Evolutionary conservation across 2,797 vertebrate species (phyloP).

Genomic region (Melanitta fusca): DNA sequence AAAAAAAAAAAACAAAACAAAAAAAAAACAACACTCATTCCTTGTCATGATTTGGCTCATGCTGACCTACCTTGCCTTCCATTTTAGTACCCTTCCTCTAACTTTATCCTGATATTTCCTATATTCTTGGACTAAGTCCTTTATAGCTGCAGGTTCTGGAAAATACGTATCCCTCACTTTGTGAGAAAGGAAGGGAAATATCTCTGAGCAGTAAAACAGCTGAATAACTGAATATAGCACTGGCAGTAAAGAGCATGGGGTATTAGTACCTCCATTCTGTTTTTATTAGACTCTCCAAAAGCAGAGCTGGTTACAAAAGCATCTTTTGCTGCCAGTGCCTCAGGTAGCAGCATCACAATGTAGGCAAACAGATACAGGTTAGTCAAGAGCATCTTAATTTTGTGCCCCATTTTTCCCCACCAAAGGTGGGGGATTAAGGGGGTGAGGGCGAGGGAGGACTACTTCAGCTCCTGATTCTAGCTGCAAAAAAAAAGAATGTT

Average conservation of each 20-base stretch:
- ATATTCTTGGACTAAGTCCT: not conserved
- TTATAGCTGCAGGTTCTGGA: not conserved
- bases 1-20: too few relatives aligned
- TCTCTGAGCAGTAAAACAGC: not conserved
- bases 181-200: not conserved
- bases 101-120: not conserved
- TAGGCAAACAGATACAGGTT: not conserved
- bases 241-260: not conserved
- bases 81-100: not conserved
- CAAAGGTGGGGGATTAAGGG: not conserved
- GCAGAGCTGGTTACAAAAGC: not conserved
- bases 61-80: not conserved
- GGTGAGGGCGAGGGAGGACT: not conserved
- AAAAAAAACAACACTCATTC: not conserved
- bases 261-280: not conserved
- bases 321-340: not conserved
- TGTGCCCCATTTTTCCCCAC: not conserved
- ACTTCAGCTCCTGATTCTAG: not conserved
- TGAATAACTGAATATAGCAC: not conserved
- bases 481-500: not conserved
- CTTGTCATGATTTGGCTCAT: not conserved
- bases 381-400: not conserved
- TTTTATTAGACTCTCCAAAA: not conserved
- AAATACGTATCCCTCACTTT: not conserved
- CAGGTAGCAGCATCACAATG: not conserved